Base-by-base conservation (phyloP, 2,113 vertebrate species). In the Prietella phreatophila region DNA sequence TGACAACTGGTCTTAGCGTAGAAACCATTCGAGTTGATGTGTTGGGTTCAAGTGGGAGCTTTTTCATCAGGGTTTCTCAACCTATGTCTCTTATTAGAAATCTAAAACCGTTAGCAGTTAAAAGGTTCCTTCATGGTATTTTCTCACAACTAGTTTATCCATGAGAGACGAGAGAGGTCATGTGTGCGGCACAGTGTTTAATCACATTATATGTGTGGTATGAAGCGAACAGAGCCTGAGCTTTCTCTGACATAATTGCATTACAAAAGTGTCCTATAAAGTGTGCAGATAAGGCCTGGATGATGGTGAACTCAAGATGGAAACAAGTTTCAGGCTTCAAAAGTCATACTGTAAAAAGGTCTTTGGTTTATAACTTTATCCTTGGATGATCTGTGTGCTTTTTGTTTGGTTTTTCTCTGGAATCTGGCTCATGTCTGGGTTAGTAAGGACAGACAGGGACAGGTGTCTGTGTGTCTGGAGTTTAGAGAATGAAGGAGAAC, bases 401-500 rank as follows among this genome's bases (percentile, higher is more conserved):
- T 69, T 82, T 22, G 22, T 30, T 79, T 30, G 5, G 42, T 58
- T 53, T 14, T 42, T 65, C 71, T 55, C 11, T 79, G 42, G 39
- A 39, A 30, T 84, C 19, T 75, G 27, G 13, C 67, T 47, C 60
- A 36, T 69, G 78, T 27, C 85, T 86, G 82, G 3, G 33, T 60
- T 58, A n/a, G 56, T 3, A 63, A 1, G 61, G 71, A 83, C 4
- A 56, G 89, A 93, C 87, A 78, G 86, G 89, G 90, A 92, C 95
- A 95, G 94, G 93, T 95, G 95, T 85, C 30, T 67, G 75, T 63
- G 5, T 19, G 80, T 87, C 69, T 89, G 88, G 84, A 81, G 90
- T 93, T 91, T 91, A 78, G 20, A 90, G 93, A 94, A 93, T 93
- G 92, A 92, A 89, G 89, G 76, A 83, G 89, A 82, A 33, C 60